A percentile compares a stretch with the other conserved stretches of the same genome.
Conservation (phyloP, 2,888 invertebrate genomes). For the Fissipunctia ypsillon region DNA sequence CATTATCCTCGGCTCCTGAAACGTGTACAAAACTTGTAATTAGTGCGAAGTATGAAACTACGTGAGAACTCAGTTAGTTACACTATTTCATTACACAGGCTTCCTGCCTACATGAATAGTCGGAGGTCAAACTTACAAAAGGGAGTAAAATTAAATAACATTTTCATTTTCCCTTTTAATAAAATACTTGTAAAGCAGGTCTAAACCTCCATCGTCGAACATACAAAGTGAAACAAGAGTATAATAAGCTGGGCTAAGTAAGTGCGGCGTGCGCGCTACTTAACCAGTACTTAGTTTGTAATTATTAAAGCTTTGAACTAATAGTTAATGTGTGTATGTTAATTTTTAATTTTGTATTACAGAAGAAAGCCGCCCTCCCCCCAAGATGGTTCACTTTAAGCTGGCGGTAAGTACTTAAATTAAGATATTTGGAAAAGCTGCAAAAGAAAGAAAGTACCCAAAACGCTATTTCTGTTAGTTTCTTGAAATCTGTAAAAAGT, state of each 20-base stretch:
- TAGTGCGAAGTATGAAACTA: background rate
- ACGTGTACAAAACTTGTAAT: background rate
- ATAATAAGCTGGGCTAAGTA: conserved; percentile 3
- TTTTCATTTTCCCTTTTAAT: conserved; percentile 18
- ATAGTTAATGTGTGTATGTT: conserved; percentile 13
- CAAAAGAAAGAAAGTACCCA: too few species aligned
- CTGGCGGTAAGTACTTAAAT: conserved; percentile 70
- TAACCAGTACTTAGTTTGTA: conserved; percentile 38
- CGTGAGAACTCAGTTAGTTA: background rate
- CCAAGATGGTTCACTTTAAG: conserved; percentile 74
- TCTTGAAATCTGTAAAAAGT: background rate
- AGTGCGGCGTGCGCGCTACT: conserved; percentile 14
- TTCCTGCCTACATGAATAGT: too few species aligned
- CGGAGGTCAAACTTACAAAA: background rate
- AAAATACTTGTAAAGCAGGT: conserved; percentile 27
- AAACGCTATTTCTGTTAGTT: background rate
- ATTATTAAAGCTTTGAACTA: conserved; percentile 31
- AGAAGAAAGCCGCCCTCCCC: conserved; percentile 67
- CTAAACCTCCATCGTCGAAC: conserved; percentile 15
- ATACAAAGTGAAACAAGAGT: conserved; percentile 27
- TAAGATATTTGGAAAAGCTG: background rate
- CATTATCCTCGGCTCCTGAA: background rate
- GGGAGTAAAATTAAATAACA: background rate
- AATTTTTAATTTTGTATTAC: conserved; percentile 48
- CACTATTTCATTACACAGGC: background rate